phyloP scores from a whole-genome alignment of 2,113 vertebrate species.

The Leucopternis melanops region DNA sequence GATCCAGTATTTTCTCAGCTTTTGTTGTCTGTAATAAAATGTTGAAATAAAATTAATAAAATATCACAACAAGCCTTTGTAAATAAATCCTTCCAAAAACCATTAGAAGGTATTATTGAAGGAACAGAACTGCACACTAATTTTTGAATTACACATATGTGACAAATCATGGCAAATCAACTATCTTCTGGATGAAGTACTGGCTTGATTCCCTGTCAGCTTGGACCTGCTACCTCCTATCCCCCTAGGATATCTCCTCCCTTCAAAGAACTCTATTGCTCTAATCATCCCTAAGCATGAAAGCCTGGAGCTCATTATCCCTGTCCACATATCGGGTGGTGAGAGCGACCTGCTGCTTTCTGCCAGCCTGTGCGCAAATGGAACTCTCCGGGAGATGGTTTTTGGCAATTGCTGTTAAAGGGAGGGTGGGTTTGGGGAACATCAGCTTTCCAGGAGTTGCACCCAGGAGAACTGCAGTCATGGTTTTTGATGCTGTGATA shows the following conservation, averaged over 20 bases:
- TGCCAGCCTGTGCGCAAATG: neutral
- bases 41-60: constrained; percentile 13
- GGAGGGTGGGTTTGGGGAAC: neutral
- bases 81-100: constrained; percentile 14
- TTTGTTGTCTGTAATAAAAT: constrained; percentile 1
- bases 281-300: neutral
- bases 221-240: neutral
- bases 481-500: neutral
- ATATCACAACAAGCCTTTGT: neutral
- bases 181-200: neutral
- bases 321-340: neutral
- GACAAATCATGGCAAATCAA: neutral
- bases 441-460: neutral
- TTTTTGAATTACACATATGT: neutral
- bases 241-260: neutral
- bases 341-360: neutral
- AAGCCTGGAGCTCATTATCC: neutral
- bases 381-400: neutral
- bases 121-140: neutral
- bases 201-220: neutral
- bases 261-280: neutral
- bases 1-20: constrained; percentile 46
- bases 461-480: neutral
- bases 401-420: neutral
- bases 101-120: neutral